Percentiles rank a stretch among this genome's conserved stretches.
These are phyloP conservation scores for Pomacea maculata DNA, from an alignment of 1,140 invertebrate genomes.

Conservation along the genomic window DNA sequence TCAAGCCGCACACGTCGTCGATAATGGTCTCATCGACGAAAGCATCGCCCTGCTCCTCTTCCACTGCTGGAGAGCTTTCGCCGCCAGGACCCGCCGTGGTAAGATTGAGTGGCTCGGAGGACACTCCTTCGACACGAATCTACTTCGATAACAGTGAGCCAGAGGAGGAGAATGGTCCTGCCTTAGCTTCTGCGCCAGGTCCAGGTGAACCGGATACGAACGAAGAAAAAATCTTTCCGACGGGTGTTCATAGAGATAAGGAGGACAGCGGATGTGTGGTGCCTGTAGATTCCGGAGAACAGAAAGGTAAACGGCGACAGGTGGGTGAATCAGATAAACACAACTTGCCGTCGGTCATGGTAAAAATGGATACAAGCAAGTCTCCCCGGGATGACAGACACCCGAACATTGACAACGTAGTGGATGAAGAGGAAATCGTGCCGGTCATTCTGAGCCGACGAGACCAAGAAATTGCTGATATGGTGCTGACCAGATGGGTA, in stretches of 20 bases:
- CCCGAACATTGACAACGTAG: background rate
- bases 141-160: constrained; percentile 13
- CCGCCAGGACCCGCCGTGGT: constrained; percentile 2
- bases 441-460: constrained; percentile 13
- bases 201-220: background rate
- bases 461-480: constrained; percentile 5
- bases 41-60: background rate
- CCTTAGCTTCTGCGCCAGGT: background rate
- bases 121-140: background rate
- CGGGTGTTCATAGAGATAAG: constrained; percentile 9
- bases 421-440: constrained; percentile 19
- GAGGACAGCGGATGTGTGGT: constrained; percentile 1
- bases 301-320: background rate
- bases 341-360: constrained; percentile 14
- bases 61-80: background rate
- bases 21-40: background rate
- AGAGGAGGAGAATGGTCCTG: background rate
- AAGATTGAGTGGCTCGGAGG: background rate
- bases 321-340: constrained; percentile 13
- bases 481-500: constrained; percentile 19
- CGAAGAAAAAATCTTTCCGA: constrained; percentile 13
- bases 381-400: no score
- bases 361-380: background rate
- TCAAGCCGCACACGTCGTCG: background rate
- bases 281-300: background rate